Base-by-base conservation (phyloP, 1,140 invertebrate species). In the Chironomus tepperi region DNA sequence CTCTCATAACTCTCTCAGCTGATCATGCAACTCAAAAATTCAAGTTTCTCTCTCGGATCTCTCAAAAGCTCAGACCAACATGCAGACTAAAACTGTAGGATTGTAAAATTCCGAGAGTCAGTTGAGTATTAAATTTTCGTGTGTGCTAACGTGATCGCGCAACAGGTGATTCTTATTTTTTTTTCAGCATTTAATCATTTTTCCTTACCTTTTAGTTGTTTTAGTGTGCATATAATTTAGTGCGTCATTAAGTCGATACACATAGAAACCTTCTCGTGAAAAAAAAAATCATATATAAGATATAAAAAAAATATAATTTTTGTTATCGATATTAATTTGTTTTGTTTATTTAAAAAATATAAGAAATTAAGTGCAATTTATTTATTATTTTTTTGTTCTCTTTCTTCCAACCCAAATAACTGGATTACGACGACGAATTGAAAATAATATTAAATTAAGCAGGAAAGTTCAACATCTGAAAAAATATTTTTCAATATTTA, bases 221-320 rank as follows among this genome's bases (percentile, higher is more conserved):
- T 57, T 57, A 57, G 47, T 57, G 47, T 57, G 47, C n/a, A n/a
- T n/a, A 57, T 57, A n/a, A 12, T n/a, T n/a, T 57, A 57, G 47
- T 57, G 47, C 47, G 47, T 57, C 47, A 57, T 57, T 57, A 57
- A 15, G 47, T 57, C 47, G 47, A 57, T 57, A 57, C 47, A 57
- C 12, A 57, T 57, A 47, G 8, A 47, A 34, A 10, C 15, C 15
- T 34, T 34, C 24, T 34, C 24, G 24, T 34, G 24, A 34, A 34
- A 34, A 2, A 34, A 34, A 34, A 34, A 34, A 34, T 2, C 1
- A 34, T 2, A 34, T 34, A 34, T 34, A 34, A 34, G 24, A 34
- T n/a, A n/a, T n/a, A n/a, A 57, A 57, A n/a, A 57, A 57, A 57
- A 57, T 57, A 47, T 57, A 57, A 57, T 15, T n/a, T n/a, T 34